Base-by-base conservation (phyloP, 1,140 invertebrate species). In the Ceratosolen solmsi region DNA sequence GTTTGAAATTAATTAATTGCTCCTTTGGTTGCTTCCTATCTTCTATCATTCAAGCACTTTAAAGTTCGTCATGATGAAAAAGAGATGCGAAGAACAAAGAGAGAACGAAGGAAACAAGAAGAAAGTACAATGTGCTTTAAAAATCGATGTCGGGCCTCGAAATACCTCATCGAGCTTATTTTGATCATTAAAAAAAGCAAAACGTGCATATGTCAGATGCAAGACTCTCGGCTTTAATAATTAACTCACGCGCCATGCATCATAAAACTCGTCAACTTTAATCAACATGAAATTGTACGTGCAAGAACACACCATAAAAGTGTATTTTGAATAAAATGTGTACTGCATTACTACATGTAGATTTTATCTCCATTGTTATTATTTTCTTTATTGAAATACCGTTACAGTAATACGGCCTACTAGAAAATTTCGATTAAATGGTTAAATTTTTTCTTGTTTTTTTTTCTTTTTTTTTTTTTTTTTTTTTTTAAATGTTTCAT, bases 211-310 rank as follows among this genome's bases (percentile, higher is more conserved):
- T 27, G 56, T 27, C 25, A 27, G 25, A 27, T 2, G n/a, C 2
- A 1, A 27, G 25, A 30, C 1, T 27, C 25, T 60, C 25, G 11
- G 56, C n/a, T 60, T 60, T 27, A 60, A n/a, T n/a, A n/a, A 60
- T 60, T 60, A 60, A 60, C 56, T 60, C 11, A 27, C 25, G 56
- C 25, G 56, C 13, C 56, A 60, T 27, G 56, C 56, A 60, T 60
- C 25, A 60, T 60, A 60, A 60, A 60, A 25, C 25, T 60, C 56
- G 56, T 60, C 56, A 60, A 60, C 56, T 60, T 60, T 60, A 60
- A 60, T 60, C 56, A 60, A 60, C 25, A 60, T 60, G 56, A 27
- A 60, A 27, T 60, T 60, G 56, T 27, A 60, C 25, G 56, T 9
- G 56, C n/a, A 60, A 60, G 22, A 46, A 13, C 25, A 60, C n/a